These are phyloP conservation scores for Aphelinus atriplicis DNA, from an alignment of 1,140 invertebrate species.

Conservation along the genomic window DNA sequence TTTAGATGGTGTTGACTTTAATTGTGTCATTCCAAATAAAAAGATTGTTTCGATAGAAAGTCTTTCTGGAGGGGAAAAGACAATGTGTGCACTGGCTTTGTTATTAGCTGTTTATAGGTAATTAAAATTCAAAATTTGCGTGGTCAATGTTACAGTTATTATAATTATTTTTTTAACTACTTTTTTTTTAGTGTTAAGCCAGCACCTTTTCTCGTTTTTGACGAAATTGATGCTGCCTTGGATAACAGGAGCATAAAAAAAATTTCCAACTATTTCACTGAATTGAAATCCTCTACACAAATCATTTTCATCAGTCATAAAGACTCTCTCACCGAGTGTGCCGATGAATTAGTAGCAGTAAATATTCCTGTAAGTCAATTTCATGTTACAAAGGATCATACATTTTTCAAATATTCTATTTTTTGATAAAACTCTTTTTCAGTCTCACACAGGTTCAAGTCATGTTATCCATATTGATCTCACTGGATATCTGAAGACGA, in stretches of 20 bases:
- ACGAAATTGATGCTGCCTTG: slow-evolving; percentile 98
- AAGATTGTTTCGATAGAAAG: slow-evolving; percentile 97
- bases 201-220: slow-evolving; percentile 97
- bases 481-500: background rate
- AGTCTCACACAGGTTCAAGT: slow-evolving; percentile 16
- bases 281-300: slow-evolving; percentile 21
- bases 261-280: slow-evolving; percentile 70
- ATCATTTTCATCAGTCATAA: slow-evolving; percentile 35
- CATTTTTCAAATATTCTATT: background rate
- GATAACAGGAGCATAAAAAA: slow-evolving; percentile 99
- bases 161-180: slow-evolving; percentile 26
- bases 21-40: slow-evolving; percentile 97
- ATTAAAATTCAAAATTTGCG: slow-evolving; percentile 18
- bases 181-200: slow-evolving; percentile 84
- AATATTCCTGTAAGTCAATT: slow-evolving; percentile 20
- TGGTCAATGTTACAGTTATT: slow-evolving; percentile 8
- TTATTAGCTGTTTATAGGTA: slow-evolving; percentile 96
- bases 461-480: slow-evolving; percentile 10
- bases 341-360: slow-evolving; percentile 19
- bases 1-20: slow-evolving; percentile 96
- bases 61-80: slow-evolving; percentile 98
- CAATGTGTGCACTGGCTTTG: slow-evolving; percentile 95
- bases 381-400: background rate
- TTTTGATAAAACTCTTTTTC: background rate
- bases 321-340: background rate